phyloP scores from a whole-genome alignment of 2,113 vertebrate species.

The Pelobates fuscus region DNA sequence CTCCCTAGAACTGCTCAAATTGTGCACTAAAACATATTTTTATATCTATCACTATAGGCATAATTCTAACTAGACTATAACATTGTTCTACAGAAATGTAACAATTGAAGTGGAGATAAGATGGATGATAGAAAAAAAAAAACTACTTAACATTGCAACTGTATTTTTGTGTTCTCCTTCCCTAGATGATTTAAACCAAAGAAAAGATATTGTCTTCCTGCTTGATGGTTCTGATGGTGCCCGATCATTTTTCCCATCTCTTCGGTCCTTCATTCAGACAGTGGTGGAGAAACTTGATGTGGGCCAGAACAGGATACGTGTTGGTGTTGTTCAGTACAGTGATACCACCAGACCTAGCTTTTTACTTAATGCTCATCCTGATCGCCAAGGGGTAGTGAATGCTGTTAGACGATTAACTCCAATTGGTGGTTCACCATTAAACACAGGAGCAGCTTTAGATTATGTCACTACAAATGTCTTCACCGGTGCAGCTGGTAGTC shows the following conservation, averaged over 20 bases:
- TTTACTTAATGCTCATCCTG: conserved; percentile 81
- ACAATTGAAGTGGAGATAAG: no score
- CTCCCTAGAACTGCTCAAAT: no score
- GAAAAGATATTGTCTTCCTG: conserved; percentile 91
- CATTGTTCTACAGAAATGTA: no score
- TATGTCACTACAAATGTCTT: conserved; percentile 84
- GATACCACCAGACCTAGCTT: conserved; percentile 80
- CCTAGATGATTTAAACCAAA: conserved; percentile 67
- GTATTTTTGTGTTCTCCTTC: neutral
- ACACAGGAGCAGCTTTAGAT: conserved; percentile 84
- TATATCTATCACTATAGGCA: no score
- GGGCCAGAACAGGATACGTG: conserved; percentile 74
- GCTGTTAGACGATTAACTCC: conserved; percentile 71
- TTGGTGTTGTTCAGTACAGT: conserved; percentile 88
- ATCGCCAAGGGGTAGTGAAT: conserved; percentile 67
- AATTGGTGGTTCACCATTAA: conserved; percentile 80
- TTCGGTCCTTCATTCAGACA: conserved; percentile 79
- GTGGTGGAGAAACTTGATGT: conserved; percentile 79
- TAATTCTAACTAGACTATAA: no score
- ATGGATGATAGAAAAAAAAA: no score
- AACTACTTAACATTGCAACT: neutral
- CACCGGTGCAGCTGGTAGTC: conserved; percentile 77
- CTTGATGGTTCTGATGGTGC: conserved; percentile 88
- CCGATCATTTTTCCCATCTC: conserved; percentile 75
- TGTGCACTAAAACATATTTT: no score